phyloP scores from a whole-genome alignment of 2,888 invertebrate species.

The Mylabris sibirica region DNA sequence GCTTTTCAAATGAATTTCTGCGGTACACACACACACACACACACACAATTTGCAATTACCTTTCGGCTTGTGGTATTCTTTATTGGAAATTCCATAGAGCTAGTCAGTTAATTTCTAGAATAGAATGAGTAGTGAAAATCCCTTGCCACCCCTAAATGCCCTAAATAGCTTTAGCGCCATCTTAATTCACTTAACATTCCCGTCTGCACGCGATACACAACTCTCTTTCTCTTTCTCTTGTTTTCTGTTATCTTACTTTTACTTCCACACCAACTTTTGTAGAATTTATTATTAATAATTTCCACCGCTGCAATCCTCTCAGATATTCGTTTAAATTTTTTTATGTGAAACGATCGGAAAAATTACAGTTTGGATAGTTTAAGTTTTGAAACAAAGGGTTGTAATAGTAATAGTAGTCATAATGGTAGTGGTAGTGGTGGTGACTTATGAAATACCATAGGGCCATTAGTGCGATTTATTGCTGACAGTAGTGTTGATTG shows the following conservation, averaged over 20 bases:
- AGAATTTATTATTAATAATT: not conserved
- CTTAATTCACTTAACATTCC: constrained; percentile 51
- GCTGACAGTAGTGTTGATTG: constrained; percentile 53
- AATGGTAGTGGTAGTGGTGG: constrained; percentile 30
- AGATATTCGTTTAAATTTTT: too few species aligned
- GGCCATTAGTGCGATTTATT: constrained; percentile 61
- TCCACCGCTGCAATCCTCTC: too few species aligned
- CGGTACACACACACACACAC: too few species aligned
- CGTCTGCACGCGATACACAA: constrained; percentile 41
- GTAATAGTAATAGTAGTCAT: not conserved
- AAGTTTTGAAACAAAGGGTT: constrained; percentile 21
- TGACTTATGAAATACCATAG: constrained; percentile 61
- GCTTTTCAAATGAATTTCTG: constrained; percentile 26
- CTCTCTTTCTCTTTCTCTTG: constrained; percentile 23
- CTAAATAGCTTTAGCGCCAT: constrained; percentile 53
- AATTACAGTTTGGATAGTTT: not conserved
- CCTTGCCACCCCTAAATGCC: constrained; percentile 49
- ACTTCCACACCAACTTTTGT: not conserved
- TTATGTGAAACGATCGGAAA: not conserved
- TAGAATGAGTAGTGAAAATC: constrained; percentile 52
- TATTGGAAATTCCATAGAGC: constrained; percentile 54
- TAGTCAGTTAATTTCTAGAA: constrained; percentile 54
- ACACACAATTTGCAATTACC: constrained; percentile 36
- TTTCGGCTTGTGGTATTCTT: constrained; percentile 43
- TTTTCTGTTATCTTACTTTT: not conserved